Evolutionary conservation across 2,797 vertebrate genomes (phyloP), one percentile per base, ranked within the genome.

Genomic region (Pangasius macronema): DNA sequence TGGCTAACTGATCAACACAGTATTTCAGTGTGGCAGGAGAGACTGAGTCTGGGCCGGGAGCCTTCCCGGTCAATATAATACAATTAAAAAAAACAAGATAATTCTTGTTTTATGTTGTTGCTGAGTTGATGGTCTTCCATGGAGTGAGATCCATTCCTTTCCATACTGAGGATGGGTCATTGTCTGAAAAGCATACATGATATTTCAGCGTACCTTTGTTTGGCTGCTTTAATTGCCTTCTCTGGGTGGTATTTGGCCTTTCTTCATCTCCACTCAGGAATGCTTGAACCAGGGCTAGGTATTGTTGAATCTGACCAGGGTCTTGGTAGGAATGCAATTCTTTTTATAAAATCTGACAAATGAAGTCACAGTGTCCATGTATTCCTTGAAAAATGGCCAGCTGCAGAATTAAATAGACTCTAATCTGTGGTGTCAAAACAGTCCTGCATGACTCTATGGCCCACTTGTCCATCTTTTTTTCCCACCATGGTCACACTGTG

Each of bases 401-500:
- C n/a, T 75, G 11, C 39, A n/a, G 46, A 75, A 49, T 5, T 75
- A 51, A 75, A 75, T 42, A 49, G 72, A 75, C 42, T 49, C 42
- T 42, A 75, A 49, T 75, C 72, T 49, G 42, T 75, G 42, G 72
- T 75, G 72, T 75, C 42, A 75, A 75, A 75, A 49, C 72, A 75
- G 42, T 27, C 22, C 10, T 73, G 70, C 22, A 73, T 24, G 39
- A 22, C 39, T 49, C 42, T n/a, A 13, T n/a, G 46, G 20, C 42
- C 9, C 4, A 16, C 24, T n/a, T 75, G 39, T 70, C 18, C 67
- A 68, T 70, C 5, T 9, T 68, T 33, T 9, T 70, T 39, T 22
- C 67, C 18, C 39, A 9, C 36, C 16, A 70, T 70, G 33, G 67
- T 70, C 67, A 67, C 65, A 67, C 30, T 67, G 65, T 14, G n/a